Conservation (phyloP, 2,113 vertebrate species). For the Coryphaenoides rupestris region DNA sequence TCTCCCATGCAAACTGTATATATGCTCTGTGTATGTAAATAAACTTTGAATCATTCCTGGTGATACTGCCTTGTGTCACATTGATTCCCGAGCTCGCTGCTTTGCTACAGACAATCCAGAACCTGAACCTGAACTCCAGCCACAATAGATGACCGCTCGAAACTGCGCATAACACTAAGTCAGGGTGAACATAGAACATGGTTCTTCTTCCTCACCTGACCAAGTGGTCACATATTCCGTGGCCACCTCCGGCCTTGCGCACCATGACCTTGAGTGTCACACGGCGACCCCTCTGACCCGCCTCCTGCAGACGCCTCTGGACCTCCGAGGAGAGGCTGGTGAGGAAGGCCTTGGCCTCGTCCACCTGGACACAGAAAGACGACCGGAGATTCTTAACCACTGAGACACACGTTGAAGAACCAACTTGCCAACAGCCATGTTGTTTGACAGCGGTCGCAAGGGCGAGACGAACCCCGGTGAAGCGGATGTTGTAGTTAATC, state of each 20-base stretch:
- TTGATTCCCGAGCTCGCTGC: too few species aligned
- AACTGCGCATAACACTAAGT: too few species aligned
- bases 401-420: too few species aligned
- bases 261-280: conserved; percentile 94
- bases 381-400: not conserved
- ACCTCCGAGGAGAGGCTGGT: conserved; percentile 90
- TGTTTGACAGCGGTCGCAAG: too few species aligned
- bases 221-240: conserved; percentile 93
- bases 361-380: conserved; percentile 73
- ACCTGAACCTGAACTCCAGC: too few species aligned
- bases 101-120: too few species aligned
- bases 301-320: conserved; percentile 85
- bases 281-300: conserved; percentile 84
- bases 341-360: conserved; percentile 91
- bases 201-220: conserved; percentile 74
- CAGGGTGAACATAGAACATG: not conserved
- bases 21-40: too few species aligned
- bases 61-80: too few species aligned
- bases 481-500: conserved; percentile 98
- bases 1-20: too few species aligned
- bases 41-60: too few species aligned
- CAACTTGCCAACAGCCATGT: too few species aligned
- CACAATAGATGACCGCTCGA: too few species aligned
- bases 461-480: conserved; percentile 77
- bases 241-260: conserved; percentile 91